phyloP scores from a whole-genome alignment of 53 echinoderm and acorn worm genomes.

The Crossaster papposus region DNA sequence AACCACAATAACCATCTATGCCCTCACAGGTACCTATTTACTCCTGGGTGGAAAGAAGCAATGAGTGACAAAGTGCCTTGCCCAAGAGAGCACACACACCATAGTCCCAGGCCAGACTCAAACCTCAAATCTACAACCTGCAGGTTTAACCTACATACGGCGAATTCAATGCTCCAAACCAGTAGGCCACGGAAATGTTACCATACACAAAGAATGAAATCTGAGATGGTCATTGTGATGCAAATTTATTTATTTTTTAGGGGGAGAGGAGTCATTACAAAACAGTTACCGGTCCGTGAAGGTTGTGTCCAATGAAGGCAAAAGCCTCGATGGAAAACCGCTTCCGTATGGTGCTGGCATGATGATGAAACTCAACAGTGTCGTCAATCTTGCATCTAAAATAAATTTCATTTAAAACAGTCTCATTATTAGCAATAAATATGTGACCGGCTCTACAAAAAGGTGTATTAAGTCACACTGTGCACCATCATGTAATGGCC shows the following conservation, averaged over 20 bases:
- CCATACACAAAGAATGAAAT: background rate
- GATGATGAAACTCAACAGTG: slow-evolving; percentile 40
- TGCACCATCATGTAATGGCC: no score
- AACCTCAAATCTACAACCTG: no score
- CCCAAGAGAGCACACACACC: no score
- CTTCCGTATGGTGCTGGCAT: slow-evolving; percentile 15
- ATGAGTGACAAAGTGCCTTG: no score
- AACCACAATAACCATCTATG: no score
- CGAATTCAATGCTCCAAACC: no score
- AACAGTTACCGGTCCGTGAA: slow-evolving; percentile 66
- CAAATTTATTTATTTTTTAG: background rate
- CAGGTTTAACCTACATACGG: no score
- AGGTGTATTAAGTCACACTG: no score
- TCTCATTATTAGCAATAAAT: background rate
- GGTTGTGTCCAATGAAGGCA: slow-evolving; percentile 62
- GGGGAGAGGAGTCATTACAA: background rate
- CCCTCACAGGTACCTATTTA: no score
- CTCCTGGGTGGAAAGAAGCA: no score
- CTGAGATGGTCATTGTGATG: background rate
- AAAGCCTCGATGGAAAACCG: slow-evolving; percentile 76
- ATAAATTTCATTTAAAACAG: slow-evolving; percentile 6
- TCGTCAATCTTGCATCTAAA: slow-evolving; percentile 71
- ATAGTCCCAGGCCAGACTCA: no score
- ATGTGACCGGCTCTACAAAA: background rate
- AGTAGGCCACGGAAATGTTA: no score